Evolutionary conservation across 1,140 invertebrate species (phyloP).

Genomic region (Drosophila carrolli): DNA sequence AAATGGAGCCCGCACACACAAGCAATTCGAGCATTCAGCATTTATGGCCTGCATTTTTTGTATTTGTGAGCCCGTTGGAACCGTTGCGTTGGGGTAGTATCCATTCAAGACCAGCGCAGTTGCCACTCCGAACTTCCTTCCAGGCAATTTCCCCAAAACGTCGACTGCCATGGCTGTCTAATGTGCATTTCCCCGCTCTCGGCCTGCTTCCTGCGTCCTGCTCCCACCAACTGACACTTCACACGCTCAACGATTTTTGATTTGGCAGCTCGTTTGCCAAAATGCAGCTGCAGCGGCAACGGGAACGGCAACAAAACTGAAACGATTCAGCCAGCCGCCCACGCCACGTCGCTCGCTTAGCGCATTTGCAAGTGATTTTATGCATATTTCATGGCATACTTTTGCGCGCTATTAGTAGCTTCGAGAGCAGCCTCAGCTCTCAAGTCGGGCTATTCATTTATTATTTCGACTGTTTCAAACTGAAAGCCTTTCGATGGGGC

Average conservation of each 20-base stretch:
- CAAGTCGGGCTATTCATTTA: conserved; percentile 19
- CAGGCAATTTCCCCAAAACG: conserved; percentile 46
- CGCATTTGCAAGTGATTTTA: conserved; percentile 62
- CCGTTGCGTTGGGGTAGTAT: not conserved
- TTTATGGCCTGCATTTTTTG: conserved; percentile 30
- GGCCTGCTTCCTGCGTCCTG: not conserved
- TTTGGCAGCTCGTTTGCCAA: conserved; percentile 75
- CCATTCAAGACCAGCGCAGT: conserved; percentile 2
- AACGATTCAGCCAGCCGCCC: conserved; percentile 30
- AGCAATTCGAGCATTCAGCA: conserved; percentile 17
- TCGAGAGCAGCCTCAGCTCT: conserved; percentile 3
- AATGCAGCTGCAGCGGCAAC: conserved; percentile 30
- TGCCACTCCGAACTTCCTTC: conserved; percentile 18
- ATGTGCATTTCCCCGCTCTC: conserved; percentile 26
- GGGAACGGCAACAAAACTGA: conserved; percentile 7
- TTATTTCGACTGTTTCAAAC: conserved; percentile 33
- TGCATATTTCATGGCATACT: conserved; percentile 71
- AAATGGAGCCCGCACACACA: conserved; percentile 15
- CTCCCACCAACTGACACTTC: conserved; percentile 52
- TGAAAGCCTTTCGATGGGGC: conserved; percentile 44
- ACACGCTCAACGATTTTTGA: conserved; percentile 70
- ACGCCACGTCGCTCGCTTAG: conserved; percentile 44
- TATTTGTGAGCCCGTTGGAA: not conserved
- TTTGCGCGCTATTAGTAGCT: conserved; percentile 43
- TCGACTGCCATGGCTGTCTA: conserved; percentile 39